phyloP scores from a whole-genome alignment of 2,797 vertebrate genomes.

The Manis javanica region DNA sequence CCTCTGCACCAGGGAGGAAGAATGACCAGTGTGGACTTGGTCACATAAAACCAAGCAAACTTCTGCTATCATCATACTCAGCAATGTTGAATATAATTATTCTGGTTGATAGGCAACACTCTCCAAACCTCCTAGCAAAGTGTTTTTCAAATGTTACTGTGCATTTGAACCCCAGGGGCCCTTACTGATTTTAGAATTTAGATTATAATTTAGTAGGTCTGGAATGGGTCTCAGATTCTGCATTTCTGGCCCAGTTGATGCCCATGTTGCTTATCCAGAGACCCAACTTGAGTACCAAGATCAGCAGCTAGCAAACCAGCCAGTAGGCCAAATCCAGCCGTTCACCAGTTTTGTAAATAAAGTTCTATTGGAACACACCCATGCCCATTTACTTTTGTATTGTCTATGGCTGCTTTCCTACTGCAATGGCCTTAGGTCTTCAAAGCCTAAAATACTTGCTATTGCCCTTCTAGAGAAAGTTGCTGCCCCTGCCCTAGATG shows the following conservation, averaged over 20 bases:
- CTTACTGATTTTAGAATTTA: neutral
- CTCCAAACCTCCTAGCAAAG: neutral
- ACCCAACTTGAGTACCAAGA: neutral
- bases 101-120: neutral
- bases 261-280: neutral
- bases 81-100: neutral
- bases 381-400: neutral
- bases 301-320: neutral
- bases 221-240: neutral
- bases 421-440: neutral
- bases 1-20: neutral
- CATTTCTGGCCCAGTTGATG: neutral
- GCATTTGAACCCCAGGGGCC: neutral
- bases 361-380: neutral
- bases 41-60: neutral
- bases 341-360: neutral
- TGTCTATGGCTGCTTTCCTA: neutral
- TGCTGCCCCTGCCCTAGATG: neutral
- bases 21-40: neutral
- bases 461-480: neutral
- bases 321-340: neutral
- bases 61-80: neutral
- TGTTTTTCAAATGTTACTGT: neutral
- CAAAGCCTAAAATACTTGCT: neutral
- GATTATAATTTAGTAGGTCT: neutral